phyloP scores from a whole-genome alignment of 1,140 invertebrate species.

The Archivesica marissinica region DNA sequence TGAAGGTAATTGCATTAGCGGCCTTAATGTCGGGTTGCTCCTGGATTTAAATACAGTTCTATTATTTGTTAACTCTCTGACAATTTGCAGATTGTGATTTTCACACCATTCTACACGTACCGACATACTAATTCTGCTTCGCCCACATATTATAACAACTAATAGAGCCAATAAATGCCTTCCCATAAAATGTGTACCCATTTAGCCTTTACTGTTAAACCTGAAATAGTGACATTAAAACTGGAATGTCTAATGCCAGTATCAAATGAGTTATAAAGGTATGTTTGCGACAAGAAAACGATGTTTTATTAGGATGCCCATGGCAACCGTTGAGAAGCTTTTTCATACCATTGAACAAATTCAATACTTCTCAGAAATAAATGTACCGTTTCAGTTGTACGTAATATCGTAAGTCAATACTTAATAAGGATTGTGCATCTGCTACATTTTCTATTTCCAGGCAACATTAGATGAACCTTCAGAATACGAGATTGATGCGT shows the following conservation, averaged over 20 bases:
- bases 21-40: no score
- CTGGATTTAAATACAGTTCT: no score
- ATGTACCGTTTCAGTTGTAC: neutral
- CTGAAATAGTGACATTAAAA: no score
- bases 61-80: no score
- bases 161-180: no score
- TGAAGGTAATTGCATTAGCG: no score
- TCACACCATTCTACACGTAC: no score
- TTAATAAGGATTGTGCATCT: neutral
- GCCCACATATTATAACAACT: no score
- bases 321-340: neutral
- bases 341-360: neutral
- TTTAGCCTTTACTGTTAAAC: no score
- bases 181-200: no score
- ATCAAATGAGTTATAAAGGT: neutral
- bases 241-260: neutral
- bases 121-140: no score
- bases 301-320: conserved; percentile 3
- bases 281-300: neutral
- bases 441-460: conserved; percentile 52
- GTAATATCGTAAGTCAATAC: neutral
- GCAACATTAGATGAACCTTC: conserved; percentile 30
- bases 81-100: no score
- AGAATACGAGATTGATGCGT: conserved; percentile 88
- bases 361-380: neutral